Conservation (phyloP, 2,888 invertebrate genomes). For the Aspidiotus destructor region DNA sequence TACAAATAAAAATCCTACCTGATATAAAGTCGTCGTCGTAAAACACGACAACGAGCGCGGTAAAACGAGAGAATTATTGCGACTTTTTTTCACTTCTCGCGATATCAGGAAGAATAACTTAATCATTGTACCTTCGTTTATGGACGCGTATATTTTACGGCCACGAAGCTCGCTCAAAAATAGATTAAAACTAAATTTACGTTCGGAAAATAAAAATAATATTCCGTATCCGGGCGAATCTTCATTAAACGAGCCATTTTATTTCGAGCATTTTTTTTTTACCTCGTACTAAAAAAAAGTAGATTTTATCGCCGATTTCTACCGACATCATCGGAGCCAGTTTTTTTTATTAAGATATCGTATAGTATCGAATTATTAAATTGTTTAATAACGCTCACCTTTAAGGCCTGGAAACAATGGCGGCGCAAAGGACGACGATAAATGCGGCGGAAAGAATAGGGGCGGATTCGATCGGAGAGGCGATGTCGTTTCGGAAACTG, state of each 20-base stretch:
- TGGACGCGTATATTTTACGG: too few species aligned
- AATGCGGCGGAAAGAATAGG: constrained; percentile 72
- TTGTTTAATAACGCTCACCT: constrained; percentile 48
- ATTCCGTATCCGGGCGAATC: neutral
- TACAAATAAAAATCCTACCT: too few species aligned
- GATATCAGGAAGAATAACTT: too few species aligned
- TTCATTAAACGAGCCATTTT: neutral
- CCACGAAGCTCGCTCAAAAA: too few species aligned
- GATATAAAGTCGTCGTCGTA: too few species aligned
- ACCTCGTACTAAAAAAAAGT: neutral
- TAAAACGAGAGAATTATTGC: too few species aligned
- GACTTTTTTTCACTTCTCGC: too few species aligned
- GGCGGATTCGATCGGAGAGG: constrained; percentile 55
- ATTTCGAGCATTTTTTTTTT: neutral
- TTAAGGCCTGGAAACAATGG: constrained; percentile 71
- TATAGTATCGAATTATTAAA: neutral
- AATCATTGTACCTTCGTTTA: too few species aligned
- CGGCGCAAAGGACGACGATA: constrained; percentile 61
- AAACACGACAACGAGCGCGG: too few species aligned
- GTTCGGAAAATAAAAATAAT: too few species aligned
- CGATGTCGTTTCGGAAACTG: constrained; percentile 46
- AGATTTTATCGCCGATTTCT: neutral
- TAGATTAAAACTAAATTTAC: too few species aligned
- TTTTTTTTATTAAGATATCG: neutral
- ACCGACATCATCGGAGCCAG: neutral